phyloP scores from a whole-genome alignment of 2,888 invertebrate species.

The Epistrophe eligans region DNA sequence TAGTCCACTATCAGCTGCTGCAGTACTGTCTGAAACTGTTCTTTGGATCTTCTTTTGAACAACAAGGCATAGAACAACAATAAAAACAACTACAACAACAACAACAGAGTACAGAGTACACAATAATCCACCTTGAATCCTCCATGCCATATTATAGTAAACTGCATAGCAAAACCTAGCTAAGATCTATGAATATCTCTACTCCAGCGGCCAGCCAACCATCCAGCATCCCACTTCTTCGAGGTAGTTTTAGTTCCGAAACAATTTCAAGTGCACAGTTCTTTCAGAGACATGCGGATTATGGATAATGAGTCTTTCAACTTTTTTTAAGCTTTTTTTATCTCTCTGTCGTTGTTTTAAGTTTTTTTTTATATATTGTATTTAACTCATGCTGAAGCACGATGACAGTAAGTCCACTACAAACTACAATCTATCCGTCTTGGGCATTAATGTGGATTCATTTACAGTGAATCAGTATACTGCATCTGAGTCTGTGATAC shows the following conservation, averaged over 20 bases:
- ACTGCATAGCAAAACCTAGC: conserved; percentile 47
- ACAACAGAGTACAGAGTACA: too few species aligned
- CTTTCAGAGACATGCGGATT: conserved; percentile 34
- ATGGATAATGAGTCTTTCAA: conserved; percentile 45
- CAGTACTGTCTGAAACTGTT: neutral
- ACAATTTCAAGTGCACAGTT: conserved; percentile 57
- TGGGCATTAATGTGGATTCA: conserved; percentile 57
- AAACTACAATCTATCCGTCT: conserved; percentile 56
- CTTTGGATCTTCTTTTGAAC: conserved; percentile 3
- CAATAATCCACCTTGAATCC: conserved; percentile 28
- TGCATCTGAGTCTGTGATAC: conserved; percentile 24
- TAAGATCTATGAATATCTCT: conserved; percentile 56
- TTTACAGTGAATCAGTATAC: conserved; percentile 27
- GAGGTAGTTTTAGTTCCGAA: conserved; percentile 44
- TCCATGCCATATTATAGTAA: conserved; percentile 27
- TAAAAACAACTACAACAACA: neutral
- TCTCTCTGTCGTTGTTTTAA: conserved; percentile 25
- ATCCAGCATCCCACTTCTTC: conserved; percentile 54
- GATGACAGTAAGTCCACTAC: conserved; percentile 58
- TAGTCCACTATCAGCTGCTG: conserved; percentile 9
- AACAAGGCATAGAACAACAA: neutral
- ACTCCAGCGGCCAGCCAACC: neutral
- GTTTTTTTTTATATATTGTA: conserved; percentile 3
- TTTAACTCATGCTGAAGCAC: conserved; percentile 2
- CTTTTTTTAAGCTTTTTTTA: conserved; percentile 31